Percentiles rank a stretch among this genome's conserved stretches.
Evolutionary conservation across 2,888 invertebrate genomes (phyloP).

Genomic region (Pyrrhia umbra): DNA sequence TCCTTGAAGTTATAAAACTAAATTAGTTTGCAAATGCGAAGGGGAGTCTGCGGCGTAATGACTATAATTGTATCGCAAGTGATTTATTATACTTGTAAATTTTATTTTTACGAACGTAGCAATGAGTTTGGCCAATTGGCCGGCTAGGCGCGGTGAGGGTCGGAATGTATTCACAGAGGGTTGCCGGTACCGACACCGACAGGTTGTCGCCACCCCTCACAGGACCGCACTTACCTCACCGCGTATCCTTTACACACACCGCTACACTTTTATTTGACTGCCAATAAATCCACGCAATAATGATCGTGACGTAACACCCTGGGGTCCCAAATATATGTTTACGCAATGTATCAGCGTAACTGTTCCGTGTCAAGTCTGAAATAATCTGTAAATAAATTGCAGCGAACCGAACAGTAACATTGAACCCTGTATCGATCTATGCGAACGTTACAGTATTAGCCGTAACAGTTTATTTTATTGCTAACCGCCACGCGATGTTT

Average conservation of each 20-base stretch:
- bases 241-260: conserved; percentile 73
- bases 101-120: conserved; percentile 46
- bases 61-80: conserved; percentile 42
- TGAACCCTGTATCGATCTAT: conserved; percentile 51
- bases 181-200: conserved; percentile 67
- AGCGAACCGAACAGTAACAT: conserved; percentile 33
- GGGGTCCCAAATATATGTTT: conserved; percentile 72
- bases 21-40: conserved; percentile 45
- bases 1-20: conserved; percentile 46
- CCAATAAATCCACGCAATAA: conserved; percentile 73
- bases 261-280: conserved; percentile 68
- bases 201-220: conserved; percentile 71
- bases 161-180: conserved; percentile 57
- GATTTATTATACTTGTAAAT: conserved; percentile 62
- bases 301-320: conserved; percentile 67
- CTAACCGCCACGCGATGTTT: conserved; percentile 38
- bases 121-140: conserved; percentile 61
- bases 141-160: conserved; percentile 54
- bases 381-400: conserved; percentile 26
- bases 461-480: conserved; percentile 37
- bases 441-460: conserved; percentile 34
- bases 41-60: conserved; percentile 45
- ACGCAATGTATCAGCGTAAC: conserved; percentile 62
- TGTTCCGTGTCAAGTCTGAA: conserved; percentile 12
- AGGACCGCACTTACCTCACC: conserved; percentile 53